Percentiles rank a stretch among this genome's conserved stretches.
These are phyloP conservation scores for Atherinomorus stipes DNA, from an alignment of 2,113 vertebrate species.

Conservation along the genomic window DNA sequence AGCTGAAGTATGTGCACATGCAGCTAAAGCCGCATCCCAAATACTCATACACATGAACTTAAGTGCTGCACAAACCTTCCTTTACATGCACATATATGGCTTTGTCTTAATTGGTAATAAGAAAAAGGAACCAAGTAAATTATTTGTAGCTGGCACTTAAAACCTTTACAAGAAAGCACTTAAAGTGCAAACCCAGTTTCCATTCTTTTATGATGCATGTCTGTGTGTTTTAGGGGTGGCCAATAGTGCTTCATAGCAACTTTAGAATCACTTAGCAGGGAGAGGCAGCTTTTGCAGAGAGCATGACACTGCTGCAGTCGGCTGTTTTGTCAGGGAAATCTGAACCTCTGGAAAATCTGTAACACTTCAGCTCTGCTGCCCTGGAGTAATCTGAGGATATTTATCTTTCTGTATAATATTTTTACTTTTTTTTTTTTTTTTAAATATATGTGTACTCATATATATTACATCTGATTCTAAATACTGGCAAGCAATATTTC, in stretches of 20 bases:
- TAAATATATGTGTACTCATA: neutral
- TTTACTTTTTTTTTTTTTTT: neutral
- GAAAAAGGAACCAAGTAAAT: conserved; percentile 31
- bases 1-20: neutral
- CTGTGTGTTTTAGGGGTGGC: neutral
- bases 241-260: neutral
- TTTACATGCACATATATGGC: conserved; percentile 1
- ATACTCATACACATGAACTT: neutral
- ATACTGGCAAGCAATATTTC: neutral
- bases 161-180: conserved; percentile 41
- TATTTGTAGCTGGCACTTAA: conserved; percentile 43
- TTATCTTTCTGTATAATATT: conserved; percentile 28
- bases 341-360: conserved; percentile 51
- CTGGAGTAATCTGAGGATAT: conserved; percentile 25
- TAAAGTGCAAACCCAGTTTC: conserved; percentile 24
- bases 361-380: conserved; percentile 37
- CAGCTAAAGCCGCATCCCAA: neutral
- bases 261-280: conserved; percentile 32
- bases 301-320: conserved; percentile 49
- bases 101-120: conserved; percentile 19
- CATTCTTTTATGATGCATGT: conserved; percentile 40
- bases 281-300: conserved; percentile 23
- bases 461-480: conserved; percentile 5
- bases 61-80: neutral
- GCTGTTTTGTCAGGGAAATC: conserved; percentile 71